Conservation (phyloP, 2,113 vertebrate genomes). For the Daphoenositta chrysoptera region DNA sequence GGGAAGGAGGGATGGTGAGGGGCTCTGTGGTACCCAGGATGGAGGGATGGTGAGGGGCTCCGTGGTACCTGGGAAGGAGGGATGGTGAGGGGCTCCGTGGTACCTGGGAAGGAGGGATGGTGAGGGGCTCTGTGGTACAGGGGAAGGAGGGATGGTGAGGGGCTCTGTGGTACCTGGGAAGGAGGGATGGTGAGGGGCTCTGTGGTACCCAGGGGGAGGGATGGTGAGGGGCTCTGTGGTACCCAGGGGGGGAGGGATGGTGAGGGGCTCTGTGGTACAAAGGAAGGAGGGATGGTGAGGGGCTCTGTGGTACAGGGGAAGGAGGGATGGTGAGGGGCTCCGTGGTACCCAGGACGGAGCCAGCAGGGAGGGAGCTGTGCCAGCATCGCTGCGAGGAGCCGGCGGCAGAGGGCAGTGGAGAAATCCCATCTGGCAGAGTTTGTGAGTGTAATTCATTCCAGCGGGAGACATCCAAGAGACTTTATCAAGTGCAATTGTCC, state of each 20-base stretch:
- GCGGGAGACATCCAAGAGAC: constrained; percentile 32
- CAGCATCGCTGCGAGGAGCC: background rate
- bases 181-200: background rate
- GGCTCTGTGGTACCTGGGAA: background rate
- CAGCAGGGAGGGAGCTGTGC: background rate
- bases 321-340: background rate
- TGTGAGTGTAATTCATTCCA: background rate
- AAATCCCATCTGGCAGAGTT: background rate
- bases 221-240: accelerated
- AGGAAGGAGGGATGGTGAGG: background rate
- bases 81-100: accelerated
- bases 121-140: accelerated
- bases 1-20: background rate
- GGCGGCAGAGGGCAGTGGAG: constrained; percentile 25
- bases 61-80: background rate
- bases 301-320: accelerated
- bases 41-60: background rate
- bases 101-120: background rate
- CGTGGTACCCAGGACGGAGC: background rate
- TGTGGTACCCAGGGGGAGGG: background rate
- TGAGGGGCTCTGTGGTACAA: background rate
- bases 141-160: accelerated
- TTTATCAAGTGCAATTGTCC: constrained; percentile 54
- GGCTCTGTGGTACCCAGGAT: background rate
- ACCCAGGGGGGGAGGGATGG: background rate